A percentile compares a stretch with the other conserved stretches of the same genome.
Evolutionary conservation across 35 echinoderm and acorn worm genomes (phyloP).

Genomic region (Apostichopus californicus): DNA sequence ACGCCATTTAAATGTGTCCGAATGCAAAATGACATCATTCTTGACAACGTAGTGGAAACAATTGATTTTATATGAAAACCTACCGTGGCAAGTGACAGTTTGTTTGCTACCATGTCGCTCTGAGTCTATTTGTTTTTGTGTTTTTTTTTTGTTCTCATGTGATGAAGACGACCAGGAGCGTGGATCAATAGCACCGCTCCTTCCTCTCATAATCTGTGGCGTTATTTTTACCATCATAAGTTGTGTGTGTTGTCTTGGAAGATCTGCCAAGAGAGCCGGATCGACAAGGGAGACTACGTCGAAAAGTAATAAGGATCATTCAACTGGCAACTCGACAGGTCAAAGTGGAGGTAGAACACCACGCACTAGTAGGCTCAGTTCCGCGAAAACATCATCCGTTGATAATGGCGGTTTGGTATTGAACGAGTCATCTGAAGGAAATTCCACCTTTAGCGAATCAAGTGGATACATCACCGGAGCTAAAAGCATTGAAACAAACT

Average conservation of each 20-base stretch:
- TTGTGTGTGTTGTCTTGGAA: slow-evolving; percentile 14
- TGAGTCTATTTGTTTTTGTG: too few species aligned
- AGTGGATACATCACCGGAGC: not conserved
- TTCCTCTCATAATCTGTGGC: not conserved
- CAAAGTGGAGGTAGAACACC: not conserved
- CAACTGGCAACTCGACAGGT: not conserved
- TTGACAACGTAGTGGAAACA: too few species aligned
- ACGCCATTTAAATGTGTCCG: too few species aligned
- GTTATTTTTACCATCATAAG: slow-evolving; percentile 12
- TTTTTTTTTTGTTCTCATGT: not conserved
- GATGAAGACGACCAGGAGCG: not conserved
- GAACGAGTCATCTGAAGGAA: not conserved
- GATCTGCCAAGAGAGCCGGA: not conserved
- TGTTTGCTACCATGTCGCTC: too few species aligned
- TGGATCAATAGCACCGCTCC: not conserved
- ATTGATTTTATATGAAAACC: too few species aligned
- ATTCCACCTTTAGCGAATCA: not conserved
- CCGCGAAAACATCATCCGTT: too few species aligned
- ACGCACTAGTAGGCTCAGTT: not conserved
- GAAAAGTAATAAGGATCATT: not conserved
- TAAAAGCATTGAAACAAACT: not conserved
- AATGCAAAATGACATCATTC: too few species aligned
- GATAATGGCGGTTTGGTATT: not conserved
- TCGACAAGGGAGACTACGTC: not conserved
- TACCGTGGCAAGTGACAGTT: too few species aligned